These are phyloP conservation scores for Zingel zingel DNA, from an alignment of 2,113 vertebrate species.

Conservation along the genomic window DNA sequence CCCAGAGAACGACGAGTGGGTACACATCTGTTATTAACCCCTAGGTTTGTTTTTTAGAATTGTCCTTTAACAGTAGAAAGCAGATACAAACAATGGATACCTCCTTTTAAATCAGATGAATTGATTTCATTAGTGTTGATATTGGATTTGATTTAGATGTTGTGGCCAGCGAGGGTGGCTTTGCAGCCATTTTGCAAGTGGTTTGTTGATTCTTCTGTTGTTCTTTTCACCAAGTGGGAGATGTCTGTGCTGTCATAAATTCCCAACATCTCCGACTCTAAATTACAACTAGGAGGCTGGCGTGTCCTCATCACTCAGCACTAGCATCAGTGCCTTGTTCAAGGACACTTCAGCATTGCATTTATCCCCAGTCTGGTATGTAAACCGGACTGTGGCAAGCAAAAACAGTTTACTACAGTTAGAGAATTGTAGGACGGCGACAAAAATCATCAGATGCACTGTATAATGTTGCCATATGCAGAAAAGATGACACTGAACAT, in stretches of 20 bases:
- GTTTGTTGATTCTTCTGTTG: too few species aligned
- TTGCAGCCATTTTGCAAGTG: too few species aligned
- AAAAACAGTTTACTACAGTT: background rate
- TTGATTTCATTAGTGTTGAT: background rate
- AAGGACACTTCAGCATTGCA: background rate
- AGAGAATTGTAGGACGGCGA: background rate
- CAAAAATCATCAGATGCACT: background rate
- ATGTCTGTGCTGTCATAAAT: too few species aligned
- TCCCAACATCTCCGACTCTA: too few species aligned
- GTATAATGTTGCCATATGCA: background rate
- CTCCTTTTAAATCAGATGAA: background rate
- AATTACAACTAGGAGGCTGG: too few species aligned
- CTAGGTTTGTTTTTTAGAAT: too few species aligned
- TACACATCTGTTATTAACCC: too few species aligned
- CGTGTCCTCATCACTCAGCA: too few species aligned
- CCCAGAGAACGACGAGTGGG: too few species aligned
- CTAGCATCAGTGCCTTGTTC: background rate
- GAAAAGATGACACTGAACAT: background rate
- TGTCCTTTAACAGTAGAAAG: background rate
- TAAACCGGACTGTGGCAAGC: background rate
- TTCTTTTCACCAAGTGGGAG: too few species aligned
- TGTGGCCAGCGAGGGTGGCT: too few species aligned
- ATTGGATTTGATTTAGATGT: background rate
- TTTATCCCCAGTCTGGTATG: background rate
- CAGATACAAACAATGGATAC: background rate